Evolutionary conservation across 2,888 invertebrate genomes (phyloP).

Genomic region (Calliscelio sp.): DNA sequence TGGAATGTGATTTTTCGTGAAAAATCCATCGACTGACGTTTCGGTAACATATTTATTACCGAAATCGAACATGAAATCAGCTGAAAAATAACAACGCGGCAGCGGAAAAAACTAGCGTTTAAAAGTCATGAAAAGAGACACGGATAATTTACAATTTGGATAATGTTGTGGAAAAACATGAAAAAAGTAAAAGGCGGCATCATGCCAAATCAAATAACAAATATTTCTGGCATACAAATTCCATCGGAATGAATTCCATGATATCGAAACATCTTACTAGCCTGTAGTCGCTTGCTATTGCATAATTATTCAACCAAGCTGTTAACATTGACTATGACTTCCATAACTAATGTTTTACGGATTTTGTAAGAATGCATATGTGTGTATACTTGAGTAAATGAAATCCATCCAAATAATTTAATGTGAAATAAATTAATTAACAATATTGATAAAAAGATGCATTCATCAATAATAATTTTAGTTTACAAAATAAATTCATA

Average conservation of each 20-base stretch:
- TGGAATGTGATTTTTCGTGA: slow-evolving; percentile 69
- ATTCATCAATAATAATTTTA: no score
- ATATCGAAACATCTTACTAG: slow-evolving; percentile 60
- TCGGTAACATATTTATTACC: slow-evolving; percentile 52
- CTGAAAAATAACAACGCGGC: slow-evolving; percentile 59
- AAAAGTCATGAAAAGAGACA: slow-evolving; percentile 62
- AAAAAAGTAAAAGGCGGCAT: slow-evolving; percentile 47
- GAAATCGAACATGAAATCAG: slow-evolving; percentile 67
- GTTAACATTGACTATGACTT: slow-evolving; percentile 57
- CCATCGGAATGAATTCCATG: slow-evolving; percentile 49
- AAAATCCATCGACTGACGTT: slow-evolving; percentile 48
- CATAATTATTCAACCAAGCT: slow-evolving; percentile 52
- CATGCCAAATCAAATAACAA: slow-evolving; percentile 66
- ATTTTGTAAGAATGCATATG: no score
- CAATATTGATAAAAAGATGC: no score
- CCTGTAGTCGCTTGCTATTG: not conserved
- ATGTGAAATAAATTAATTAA: no score
- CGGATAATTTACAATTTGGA: slow-evolving; percentile 67
- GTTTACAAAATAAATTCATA: no score
- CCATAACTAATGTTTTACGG: slow-evolving; percentile 35
- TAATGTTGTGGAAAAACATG: slow-evolving; percentile 68
- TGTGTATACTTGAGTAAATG: no score
- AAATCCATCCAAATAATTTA: no score
- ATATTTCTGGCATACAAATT: slow-evolving; percentile 64
- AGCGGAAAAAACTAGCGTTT: slow-evolving; percentile 49